Percentiles rank a stretch among this genome's conserved stretches.
phyloP scores from a whole-genome alignment of 1,140 invertebrate species.

The Drosophila eugracilis region DNA sequence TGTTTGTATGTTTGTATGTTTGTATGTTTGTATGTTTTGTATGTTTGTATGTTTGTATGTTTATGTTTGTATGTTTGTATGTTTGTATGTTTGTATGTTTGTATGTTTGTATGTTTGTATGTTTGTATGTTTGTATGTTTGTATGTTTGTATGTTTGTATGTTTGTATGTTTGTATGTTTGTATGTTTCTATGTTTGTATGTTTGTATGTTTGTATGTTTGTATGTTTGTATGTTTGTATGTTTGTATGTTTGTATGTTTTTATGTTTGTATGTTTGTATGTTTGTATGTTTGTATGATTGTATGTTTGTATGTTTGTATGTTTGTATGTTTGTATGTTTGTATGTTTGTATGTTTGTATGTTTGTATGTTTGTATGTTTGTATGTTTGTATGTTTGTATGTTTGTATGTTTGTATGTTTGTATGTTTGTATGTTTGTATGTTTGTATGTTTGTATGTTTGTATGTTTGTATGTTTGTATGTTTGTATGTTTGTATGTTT shows the following conservation, averaged over 20 bases:
- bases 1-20: not conserved
- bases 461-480: not conserved
- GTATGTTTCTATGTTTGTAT: not conserved
- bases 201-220: not conserved
- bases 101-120: not conserved
- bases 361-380: not conserved
- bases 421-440: not conserved
- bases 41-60: not conserved
- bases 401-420: not conserved
- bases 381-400: not conserved
- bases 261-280: not conserved
- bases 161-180: not conserved
- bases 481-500: not conserved
- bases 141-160: not conserved
- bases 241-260: not conserved
- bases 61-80: not conserved
- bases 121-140: not conserved
- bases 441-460: not conserved
- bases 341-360: not conserved
- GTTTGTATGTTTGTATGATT: not conserved
- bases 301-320: not conserved
- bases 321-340: not conserved
- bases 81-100: not conserved
- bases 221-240: not conserved
- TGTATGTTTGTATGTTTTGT: not conserved